Evolutionary conservation across 1,140 invertebrate species (phyloP).

Genomic region (Formica selysi): DNA sequence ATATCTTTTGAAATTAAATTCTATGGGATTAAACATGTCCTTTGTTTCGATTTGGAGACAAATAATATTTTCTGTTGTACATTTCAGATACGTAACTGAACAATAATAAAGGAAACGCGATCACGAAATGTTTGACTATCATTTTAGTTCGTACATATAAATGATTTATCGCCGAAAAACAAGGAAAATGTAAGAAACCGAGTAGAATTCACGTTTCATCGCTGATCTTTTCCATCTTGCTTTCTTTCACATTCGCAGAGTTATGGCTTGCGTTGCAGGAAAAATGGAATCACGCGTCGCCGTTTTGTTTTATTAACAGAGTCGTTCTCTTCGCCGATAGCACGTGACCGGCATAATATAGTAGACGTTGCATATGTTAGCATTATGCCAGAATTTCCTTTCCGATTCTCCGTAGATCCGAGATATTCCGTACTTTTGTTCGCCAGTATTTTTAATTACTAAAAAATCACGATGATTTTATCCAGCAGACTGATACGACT

Average conservation of each 20-base stretch:
- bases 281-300: constrained; percentile 33
- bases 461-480: background rate
- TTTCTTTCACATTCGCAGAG: background rate
- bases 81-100: background rate
- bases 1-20: no score
- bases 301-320: constrained; percentile 47
- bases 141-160: background rate
- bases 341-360: background rate
- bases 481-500: background rate
- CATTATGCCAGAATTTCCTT: background rate
- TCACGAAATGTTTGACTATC: background rate
- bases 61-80: background rate
- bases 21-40: no score
- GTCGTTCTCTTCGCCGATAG: constrained; percentile 18
- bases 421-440: background rate
- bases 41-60: no score
- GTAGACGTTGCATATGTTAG: constrained; percentile 10
- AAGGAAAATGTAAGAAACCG: background rate
- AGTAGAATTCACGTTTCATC: constrained; percentile 2
- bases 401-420: background rate
- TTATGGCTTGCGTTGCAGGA: background rate
- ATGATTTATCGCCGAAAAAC: background rate
- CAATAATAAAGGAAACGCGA: background rate
- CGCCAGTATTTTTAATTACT: background rate
- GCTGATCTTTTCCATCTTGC: background rate